Evolutionary conservation across 2,888 invertebrate species (phyloP).

Genomic region (Argyresthia albistria): DNA sequence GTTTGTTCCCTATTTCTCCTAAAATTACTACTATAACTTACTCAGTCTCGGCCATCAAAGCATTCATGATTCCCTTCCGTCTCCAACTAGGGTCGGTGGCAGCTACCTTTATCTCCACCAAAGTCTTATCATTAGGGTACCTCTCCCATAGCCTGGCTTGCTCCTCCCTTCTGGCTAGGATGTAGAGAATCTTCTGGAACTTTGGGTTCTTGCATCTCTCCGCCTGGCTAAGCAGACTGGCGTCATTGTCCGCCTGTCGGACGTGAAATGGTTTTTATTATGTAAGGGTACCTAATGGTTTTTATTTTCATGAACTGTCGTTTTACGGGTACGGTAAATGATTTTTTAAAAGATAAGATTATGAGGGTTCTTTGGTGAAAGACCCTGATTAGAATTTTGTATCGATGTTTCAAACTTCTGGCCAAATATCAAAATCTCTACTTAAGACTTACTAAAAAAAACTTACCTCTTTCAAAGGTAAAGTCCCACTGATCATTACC

Average conservation of each 20-base stretch:
- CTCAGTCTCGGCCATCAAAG: conserved; percentile 74
- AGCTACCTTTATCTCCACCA: conserved; percentile 76
- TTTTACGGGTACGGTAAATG: too few species aligned
- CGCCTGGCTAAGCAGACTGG: conserved; percentile 41
- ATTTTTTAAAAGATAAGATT: too few species aligned
- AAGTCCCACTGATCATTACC: conserved; percentile 63
- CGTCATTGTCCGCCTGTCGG: too few species aligned
- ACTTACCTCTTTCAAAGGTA: conserved; percentile 37
- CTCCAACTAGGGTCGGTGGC: conserved; percentile 78
- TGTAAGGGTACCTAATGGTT: too few species aligned
- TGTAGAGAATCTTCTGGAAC: conserved; percentile 75
- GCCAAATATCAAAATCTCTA: too few species aligned
- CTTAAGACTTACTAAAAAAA: not conserved
- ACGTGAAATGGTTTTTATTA: too few species aligned
- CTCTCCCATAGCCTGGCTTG: conserved; percentile 69
- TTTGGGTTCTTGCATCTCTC: conserved; percentile 70
- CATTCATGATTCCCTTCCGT: conserved; percentile 77
- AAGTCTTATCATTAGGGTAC: conserved; percentile 65
- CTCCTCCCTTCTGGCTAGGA: conserved; percentile 71
- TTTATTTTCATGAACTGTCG: too few species aligned
- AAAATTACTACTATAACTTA: conserved; percentile 33
- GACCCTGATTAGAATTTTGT: too few species aligned
- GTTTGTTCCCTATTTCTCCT: too few species aligned
- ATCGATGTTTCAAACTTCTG: too few species aligned
- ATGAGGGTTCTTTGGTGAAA: too few species aligned